Conservation (phyloP, 1,140 invertebrate species). For the Drosophila mauritiana region DNA sequence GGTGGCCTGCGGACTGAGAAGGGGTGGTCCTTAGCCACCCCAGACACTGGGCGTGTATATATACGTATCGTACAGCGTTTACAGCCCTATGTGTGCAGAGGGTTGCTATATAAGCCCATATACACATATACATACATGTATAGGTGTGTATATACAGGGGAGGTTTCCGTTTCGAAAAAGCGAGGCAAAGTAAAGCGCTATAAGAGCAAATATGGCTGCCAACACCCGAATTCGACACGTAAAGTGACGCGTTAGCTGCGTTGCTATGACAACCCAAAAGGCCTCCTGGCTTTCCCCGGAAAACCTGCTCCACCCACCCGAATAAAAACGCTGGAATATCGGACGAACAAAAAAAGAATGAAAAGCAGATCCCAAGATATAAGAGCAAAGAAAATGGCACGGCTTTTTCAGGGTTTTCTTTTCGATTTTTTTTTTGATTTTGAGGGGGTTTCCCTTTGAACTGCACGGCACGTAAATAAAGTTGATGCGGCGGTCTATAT, state of each 20-base stretch:
- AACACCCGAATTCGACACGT: constrained; percentile 84
- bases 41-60: constrained; percentile 8
- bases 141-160: constrained; percentile 19
- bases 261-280: constrained; percentile 77
- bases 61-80: background rate
- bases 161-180: constrained; percentile 57
- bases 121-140: background rate
- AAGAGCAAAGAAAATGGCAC: constrained; percentile 17
- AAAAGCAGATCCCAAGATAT: constrained; percentile 10
- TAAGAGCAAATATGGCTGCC: constrained; percentile 84
- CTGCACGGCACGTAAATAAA: constrained; percentile 31
- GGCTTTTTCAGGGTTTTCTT: constrained; percentile 15
- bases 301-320: background rate
- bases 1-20: background rate
- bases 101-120: constrained; percentile 19
- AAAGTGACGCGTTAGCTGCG: constrained; percentile 83
- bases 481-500: constrained; percentile 44
- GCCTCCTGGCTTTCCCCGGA: constrained; percentile 10
- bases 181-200: constrained; percentile 77
- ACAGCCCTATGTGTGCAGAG: constrained; percentile 9
- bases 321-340: constrained; percentile 19
- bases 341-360: constrained; percentile 8
- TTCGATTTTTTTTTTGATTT: background rate
- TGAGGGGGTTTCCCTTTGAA: constrained; percentile 5
- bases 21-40: constrained; percentile 34